Conservation (phyloP, 1,140 invertebrate species). For the Ptiloglossa arizonensis region DNA sequence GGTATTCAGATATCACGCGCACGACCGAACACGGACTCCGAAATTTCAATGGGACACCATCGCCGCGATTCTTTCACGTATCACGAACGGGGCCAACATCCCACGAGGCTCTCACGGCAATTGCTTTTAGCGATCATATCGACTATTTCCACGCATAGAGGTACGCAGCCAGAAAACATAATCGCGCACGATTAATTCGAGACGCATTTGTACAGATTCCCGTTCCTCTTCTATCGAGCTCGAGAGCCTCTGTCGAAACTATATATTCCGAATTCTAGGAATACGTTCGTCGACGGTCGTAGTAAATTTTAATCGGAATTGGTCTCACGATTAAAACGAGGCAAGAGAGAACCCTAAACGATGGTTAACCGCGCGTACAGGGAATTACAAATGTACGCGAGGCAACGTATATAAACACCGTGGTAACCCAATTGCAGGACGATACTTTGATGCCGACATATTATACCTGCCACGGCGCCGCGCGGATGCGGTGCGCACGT, state of each 20-base stretch:
- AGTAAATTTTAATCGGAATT: too few species aligned
- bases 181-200: slow-evolving; percentile 2
- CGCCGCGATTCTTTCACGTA: slow-evolving; percentile 70
- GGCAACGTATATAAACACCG: not conserved
- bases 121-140: slow-evolving; percentile 46
- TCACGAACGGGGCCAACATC: slow-evolving; percentile 58
- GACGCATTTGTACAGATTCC: not conserved
- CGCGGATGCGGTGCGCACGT: not conserved
- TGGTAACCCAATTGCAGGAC: slow-evolving; percentile 12
- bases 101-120: slow-evolving; percentile 48
- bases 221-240: too few species aligned
- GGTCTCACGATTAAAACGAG: too few species aligned
- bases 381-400: too few species aligned
- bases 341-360: too few species aligned
- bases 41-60: slow-evolving; percentile 71
- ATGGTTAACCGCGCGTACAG: too few species aligned
- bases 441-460: not conserved
- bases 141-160: slow-evolving; percentile 32
- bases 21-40: slow-evolving; percentile 59
- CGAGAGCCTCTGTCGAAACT: too few species aligned
- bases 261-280: too few species aligned
- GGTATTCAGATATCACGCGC: slow-evolving; percentile 69
- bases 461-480: slow-evolving; percentile 8
- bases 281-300: too few species aligned
- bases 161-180: slow-evolving; percentile 32